Evolutionary conservation across 2,888 invertebrate species (phyloP).

Genomic region (Latrodectus hesperus): DNA sequence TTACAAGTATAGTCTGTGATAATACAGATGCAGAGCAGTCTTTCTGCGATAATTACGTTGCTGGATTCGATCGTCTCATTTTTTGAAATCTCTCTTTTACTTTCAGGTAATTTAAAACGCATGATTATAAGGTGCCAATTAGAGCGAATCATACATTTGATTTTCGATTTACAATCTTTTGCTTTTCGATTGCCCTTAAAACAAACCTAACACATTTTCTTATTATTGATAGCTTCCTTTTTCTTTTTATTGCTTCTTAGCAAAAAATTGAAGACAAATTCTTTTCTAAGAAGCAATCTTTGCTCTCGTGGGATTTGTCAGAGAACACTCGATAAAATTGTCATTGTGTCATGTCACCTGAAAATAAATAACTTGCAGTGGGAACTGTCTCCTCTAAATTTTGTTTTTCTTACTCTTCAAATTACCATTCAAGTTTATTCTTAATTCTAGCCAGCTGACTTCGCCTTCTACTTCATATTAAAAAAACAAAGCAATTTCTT

Average conservation of each 20-base stretch:
- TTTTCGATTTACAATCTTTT: not conserved
- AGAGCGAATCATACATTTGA: not conserved
- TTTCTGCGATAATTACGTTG: not conserved
- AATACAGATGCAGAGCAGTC: not conserved
- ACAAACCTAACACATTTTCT: not conserved
- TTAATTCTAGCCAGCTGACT: too few relatives aligned
- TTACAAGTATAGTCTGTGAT: too few relatives aligned
- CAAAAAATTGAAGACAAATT: not conserved
- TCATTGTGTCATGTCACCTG: too few relatives aligned
- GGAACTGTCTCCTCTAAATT: too few relatives aligned
- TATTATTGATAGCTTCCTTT: not conserved
- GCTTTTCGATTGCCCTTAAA: not conserved
- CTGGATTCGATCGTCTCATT: slow-evolving; percentile 1
- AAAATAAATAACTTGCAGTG: too few relatives aligned
- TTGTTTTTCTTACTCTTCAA: too few relatives aligned
- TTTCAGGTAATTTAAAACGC: too few relatives aligned
- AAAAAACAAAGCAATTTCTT: too few relatives aligned
- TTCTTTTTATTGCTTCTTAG: not conserved
- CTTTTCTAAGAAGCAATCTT: not conserved
- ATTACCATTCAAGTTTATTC: too few relatives aligned
- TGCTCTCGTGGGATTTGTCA: not conserved
- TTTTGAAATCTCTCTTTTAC: not conserved
- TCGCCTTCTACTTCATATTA: too few relatives aligned
- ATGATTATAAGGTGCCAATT: too few relatives aligned
- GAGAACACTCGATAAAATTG: too few relatives aligned